These are phyloP conservation scores for Pachydiplax longipennis DNA, from an alignment of 2,888 invertebrate species.

Conservation along the genomic window DNA sequence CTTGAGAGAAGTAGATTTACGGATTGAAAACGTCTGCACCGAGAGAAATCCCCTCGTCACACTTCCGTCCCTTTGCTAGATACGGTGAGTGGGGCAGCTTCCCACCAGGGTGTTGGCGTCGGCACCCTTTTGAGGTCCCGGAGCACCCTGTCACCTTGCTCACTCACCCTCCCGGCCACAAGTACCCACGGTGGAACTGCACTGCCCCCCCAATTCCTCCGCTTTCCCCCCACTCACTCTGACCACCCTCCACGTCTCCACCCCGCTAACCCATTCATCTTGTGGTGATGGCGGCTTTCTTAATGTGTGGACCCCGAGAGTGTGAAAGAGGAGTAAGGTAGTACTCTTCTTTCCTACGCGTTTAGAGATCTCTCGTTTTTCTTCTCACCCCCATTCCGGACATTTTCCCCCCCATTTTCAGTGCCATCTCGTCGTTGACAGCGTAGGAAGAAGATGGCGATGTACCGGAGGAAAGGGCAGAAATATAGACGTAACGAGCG, in stretches of 20 bases:
- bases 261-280: slow-evolving; percentile 51
- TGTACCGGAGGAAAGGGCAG: slow-evolving; percentile 8
- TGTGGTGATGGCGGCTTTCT: slow-evolving; percentile 51
- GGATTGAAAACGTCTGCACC: slow-evolving; percentile 9
- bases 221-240: not conserved
- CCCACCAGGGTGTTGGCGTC: slow-evolving; percentile 14
- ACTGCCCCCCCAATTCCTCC: not conserved
- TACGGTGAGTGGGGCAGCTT: not conserved
- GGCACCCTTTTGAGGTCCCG: slow-evolving; percentile 1
- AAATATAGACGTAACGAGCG: slow-evolving; percentile 36
- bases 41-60: slow-evolving; percentile 9
- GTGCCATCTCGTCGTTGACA: not conserved
- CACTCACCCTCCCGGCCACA: slow-evolving; percentile 10
- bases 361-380: not conserved
- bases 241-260: slow-evolving; percentile 32
- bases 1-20: slow-evolving; percentile 10
- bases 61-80: not conserved
- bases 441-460: slow-evolving; percentile 14
- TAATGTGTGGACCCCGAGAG: slow-evolving; percentile 50
- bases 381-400: not conserved
- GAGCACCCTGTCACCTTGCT: slow-evolving; percentile 28
- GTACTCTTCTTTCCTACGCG: not conserved
- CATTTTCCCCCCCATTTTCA: not conserved
- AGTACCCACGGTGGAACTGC: not conserved
- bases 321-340: slow-evolving; percentile 1